These are phyloP conservation scores for Holocentrus rufus DNA, from an alignment of 2,797 vertebrate species.

Conservation along the genomic window DNA sequence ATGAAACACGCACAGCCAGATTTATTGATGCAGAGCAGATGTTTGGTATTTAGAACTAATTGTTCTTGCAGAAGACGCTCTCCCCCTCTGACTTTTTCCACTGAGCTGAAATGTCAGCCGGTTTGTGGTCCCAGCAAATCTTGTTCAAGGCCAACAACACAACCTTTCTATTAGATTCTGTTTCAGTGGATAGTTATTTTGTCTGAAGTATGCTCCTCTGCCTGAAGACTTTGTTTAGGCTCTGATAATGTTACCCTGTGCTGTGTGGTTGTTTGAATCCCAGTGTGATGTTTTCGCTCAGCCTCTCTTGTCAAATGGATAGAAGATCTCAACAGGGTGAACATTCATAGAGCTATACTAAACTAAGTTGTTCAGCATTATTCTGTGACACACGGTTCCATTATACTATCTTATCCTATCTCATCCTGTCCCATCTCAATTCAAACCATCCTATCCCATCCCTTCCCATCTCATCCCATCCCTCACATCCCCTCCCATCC, in stretches of 20 bases:
- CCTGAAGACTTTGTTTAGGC: neutral
- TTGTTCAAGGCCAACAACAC: slow-evolving; percentile 14
- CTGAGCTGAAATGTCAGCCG: slow-evolving; percentile 50
- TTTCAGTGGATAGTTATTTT: slow-evolving; percentile 22
- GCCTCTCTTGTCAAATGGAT: too few species aligned
- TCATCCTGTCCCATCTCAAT: too few species aligned
- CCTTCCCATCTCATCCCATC: too few species aligned
- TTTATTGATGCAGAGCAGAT: slow-evolving; percentile 62
- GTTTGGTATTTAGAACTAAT: slow-evolving; percentile 43
- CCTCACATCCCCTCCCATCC: too few species aligned
- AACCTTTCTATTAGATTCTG: slow-evolving; percentile 21
- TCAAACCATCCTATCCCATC: too few species aligned
- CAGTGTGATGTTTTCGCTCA: too few species aligned
- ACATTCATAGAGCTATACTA: too few species aligned
- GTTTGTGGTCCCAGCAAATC: slow-evolving; percentile 31
- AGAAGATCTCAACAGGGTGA: too few species aligned
- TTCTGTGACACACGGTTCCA: neutral
- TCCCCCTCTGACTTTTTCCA: slow-evolving; percentile 27
- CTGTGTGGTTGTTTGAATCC: neutral
- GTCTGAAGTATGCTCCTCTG: slow-evolving; percentile 15
- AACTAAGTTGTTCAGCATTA: neutral
- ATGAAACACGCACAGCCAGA: slow-evolving; percentile 32
- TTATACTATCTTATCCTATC: neutral
- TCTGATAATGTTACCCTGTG: neutral
- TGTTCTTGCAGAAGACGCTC: slow-evolving; percentile 29